These are phyloP conservation scores for Flexamia atlantica DNA, from an alignment of 2,888 invertebrate species.

Conservation along the genomic window DNA sequence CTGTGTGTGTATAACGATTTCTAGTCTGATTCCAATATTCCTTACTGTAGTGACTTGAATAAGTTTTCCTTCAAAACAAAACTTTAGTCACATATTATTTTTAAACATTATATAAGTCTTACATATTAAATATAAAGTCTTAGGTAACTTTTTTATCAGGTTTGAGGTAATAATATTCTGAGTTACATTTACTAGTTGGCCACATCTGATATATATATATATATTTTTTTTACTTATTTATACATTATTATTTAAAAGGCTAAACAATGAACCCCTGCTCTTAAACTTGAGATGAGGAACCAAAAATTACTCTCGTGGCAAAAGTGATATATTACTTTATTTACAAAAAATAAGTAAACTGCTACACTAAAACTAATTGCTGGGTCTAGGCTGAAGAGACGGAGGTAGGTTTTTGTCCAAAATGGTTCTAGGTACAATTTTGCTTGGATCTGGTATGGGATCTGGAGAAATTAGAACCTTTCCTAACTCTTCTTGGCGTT, in stretches of 20 bases:
- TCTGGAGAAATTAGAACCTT: conserved; percentile 74
- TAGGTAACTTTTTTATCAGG: background rate
- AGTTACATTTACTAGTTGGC: background rate
- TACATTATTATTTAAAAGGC: background rate
- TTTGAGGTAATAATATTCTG: background rate
- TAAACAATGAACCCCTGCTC: background rate
- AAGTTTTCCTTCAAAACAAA: no score
- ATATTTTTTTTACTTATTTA: background rate
- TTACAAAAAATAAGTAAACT: background rate
- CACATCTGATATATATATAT: background rate
- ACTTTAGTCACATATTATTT: no score
- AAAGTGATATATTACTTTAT: conserved; percentile 3
- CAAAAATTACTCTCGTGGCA: background rate
- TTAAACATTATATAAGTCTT: no score
- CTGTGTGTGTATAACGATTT: no score
- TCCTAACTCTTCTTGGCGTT: conserved; percentile 77
- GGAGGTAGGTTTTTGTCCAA: conserved; percentile 75
- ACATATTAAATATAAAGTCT: no score
- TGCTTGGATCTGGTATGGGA: conserved; percentile 81
- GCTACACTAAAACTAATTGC: conserved; percentile 71
- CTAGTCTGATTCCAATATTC: no score
- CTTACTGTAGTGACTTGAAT: no score
- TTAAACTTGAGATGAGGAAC: background rate
- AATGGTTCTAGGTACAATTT: conserved; percentile 76
- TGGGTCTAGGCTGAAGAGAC: conserved; percentile 68